Base-by-base conservation (phyloP, 1,140 invertebrate genomes). In the Diprion similis region DNA sequence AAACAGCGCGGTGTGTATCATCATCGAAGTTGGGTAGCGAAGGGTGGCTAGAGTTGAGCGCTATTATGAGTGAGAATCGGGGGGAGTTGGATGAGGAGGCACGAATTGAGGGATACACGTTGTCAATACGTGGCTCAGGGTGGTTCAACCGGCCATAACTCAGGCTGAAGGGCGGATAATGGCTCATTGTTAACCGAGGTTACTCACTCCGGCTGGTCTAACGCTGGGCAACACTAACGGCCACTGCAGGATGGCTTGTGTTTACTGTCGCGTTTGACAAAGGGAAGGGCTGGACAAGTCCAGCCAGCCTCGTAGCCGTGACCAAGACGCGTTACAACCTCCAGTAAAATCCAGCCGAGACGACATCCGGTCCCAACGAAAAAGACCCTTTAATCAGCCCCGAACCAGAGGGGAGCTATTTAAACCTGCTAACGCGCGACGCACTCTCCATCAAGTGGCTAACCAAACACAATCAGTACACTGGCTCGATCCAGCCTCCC, bases 391-490 rank as follows among this genome's bases (percentile, higher is more conserved):
- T 59, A 59, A 59, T 15, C 51, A 59, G n/a, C 51, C 51, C 11
- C 51, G 24, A 37, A 6, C 6, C 9, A 17, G 51, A 59, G 51
- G 6, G 24, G 24, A 9, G 9, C 9, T 59, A 15, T 59, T 59
- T 59, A 59, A 59, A 59, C 51, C 51, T 8, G 6, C 51, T 17
- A 15, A 17, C 11, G 51, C 51, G n/a, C 9, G 9, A 59, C 24
- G 51, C 11, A 9, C 51, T 59, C 51, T 59, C 51, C 11, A 59
- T 59, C 8, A 59, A 59, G 9, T 59, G 51, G 51, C 11, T 15
- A 59, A 59, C 51, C 51, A 59, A 59, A 59, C 51, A 59, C 51
- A 59, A 59, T 59, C 51, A 59, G 51, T 59, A 59, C 51, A 37
- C 24, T 6, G 24, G 24, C 24, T 37, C 24, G 24, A 37, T 37